A percentile compares a stretch with the other conserved stretches of the same genome.
Evolutionary conservation across 2,113 vertebrate species (phyloP).

Genomic region (Carettochelys insculpta): DNA sequence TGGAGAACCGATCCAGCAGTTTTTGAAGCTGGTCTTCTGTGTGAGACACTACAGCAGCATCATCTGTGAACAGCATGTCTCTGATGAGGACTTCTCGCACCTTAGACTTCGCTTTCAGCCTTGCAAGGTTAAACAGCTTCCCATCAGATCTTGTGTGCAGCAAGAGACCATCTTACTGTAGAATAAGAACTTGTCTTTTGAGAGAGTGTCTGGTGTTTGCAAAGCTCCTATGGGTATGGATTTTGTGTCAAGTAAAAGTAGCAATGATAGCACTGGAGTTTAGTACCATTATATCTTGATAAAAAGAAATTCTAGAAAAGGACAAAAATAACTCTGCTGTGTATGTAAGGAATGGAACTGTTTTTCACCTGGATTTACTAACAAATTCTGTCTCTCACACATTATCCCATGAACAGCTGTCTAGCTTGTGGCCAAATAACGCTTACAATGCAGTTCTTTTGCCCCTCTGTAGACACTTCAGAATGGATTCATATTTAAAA

Average conservation of each 20-base stretch:
- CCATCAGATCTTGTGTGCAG: too few relatives aligned
- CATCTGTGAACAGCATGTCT: too few relatives aligned
- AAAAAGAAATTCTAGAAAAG: slow-evolving; percentile 16
- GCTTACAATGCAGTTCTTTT: background rate
- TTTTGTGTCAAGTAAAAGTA: slow-evolving; percentile 65
- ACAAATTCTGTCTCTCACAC: background rate
- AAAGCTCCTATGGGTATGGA: slow-evolving; percentile 52
- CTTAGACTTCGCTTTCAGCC: too few relatives aligned
- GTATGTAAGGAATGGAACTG: background rate
- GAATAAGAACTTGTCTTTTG: slow-evolving; percentile 40
- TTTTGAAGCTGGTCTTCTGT: too few relatives aligned
- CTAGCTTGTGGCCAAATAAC: background rate
- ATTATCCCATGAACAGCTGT: background rate
- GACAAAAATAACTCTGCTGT: background rate
- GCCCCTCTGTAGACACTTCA: background rate
- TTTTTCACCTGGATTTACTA: background rate
- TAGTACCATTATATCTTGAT: slow-evolving; percentile 46
- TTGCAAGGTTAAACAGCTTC: too few relatives aligned
- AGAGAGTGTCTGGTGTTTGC: slow-evolving; percentile 1
- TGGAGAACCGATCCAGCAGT: too few relatives aligned
- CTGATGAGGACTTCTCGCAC: too few relatives aligned
- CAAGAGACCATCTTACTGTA: too few relatives aligned
- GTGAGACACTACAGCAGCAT: too few relatives aligned
- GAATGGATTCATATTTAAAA: background rate
- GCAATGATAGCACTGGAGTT: background rate